Conservation (phyloP, 2,888 invertebrate genomes). For the Chrysolina americana region DNA sequence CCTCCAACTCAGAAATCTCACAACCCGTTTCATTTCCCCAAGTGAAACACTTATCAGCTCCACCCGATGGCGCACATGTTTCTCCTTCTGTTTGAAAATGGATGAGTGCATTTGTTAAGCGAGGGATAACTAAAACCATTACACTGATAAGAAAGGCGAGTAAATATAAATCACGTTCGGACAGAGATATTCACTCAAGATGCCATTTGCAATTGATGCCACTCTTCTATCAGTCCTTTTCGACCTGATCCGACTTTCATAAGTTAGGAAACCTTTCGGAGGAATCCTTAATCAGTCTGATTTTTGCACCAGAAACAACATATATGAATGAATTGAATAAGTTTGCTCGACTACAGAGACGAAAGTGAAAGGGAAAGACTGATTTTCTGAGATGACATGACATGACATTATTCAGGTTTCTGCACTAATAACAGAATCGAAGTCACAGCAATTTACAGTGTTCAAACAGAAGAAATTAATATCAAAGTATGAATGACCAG, state of each 20-base stretch:
- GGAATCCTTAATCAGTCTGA: neutral
- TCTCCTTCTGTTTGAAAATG: constrained; percentile 60
- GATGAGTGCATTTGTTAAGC: constrained; percentile 61
- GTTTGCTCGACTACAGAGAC: too few relatives aligned
- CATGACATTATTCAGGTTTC: too few relatives aligned
- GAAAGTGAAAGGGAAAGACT: too few relatives aligned
- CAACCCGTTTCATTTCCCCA: neutral
- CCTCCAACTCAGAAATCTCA: neutral
- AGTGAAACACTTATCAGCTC: neutral
- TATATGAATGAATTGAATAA: too few relatives aligned
- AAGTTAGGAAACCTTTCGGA: constrained; percentile 22
- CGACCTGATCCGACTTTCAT: constrained; percentile 40
- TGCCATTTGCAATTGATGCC: constrained; percentile 66
- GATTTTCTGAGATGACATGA: too few relatives aligned
- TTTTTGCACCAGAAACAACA: too few relatives aligned
- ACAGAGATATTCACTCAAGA: constrained; percentile 57
- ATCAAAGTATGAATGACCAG: too few relatives aligned
- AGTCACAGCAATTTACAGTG: too few relatives aligned
- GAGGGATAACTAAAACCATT: constrained; percentile 60
- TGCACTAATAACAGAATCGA: too few relatives aligned
- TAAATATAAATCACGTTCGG: constrained; percentile 57
- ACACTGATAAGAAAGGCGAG: constrained; percentile 63
- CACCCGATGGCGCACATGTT: neutral
- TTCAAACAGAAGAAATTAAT: too few relatives aligned
- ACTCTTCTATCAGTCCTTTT: constrained; percentile 40